These are phyloP conservation scores for Pollicipes pollicipes DNA, from an alignment of 1,140 invertebrate genomes.

Conservation along the genomic window DNA sequence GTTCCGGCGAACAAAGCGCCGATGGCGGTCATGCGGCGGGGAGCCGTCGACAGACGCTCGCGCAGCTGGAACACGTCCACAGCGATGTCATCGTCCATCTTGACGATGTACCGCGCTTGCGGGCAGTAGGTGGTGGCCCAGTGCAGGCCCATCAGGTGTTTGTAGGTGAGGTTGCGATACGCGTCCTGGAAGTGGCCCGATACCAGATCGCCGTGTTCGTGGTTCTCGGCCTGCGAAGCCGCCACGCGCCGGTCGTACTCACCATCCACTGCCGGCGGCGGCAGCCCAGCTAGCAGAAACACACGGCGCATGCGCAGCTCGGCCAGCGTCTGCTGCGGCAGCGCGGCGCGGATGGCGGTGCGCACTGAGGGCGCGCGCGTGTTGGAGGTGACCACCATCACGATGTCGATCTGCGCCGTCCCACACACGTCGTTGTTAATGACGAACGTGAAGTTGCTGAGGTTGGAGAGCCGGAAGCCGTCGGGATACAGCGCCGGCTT, in stretches of 20 bases:
- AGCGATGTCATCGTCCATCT: conserved; percentile 76
- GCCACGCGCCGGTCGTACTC: conserved; percentile 37
- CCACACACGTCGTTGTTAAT: conserved; percentile 20
- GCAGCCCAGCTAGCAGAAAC: conserved; percentile 44
- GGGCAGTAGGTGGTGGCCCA: conserved; percentile 50
- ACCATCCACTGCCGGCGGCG: conserved; percentile 38
- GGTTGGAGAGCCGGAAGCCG: conserved; percentile 5
- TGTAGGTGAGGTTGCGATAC: conserved; percentile 69
- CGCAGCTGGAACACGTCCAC: conserved; percentile 49
- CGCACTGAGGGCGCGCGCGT: conserved; percentile 47
- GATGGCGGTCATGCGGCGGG: too few species aligned
- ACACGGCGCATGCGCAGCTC: conserved; percentile 39
- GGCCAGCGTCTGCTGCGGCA: conserved; percentile 35
- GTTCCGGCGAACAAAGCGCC: not conserved
- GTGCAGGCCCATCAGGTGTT: conserved; percentile 66
- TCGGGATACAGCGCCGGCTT: too few species aligned
- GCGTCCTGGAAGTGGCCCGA: conserved; percentile 62
- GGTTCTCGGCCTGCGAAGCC: conserved; percentile 39
- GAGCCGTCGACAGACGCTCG: conserved; percentile 22
- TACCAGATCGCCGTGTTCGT: conserved; percentile 47
- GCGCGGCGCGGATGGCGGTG: conserved; percentile 45
- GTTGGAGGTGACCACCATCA: conserved; percentile 56
- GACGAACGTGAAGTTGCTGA: conserved; percentile 17
- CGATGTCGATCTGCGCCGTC: conserved; percentile 19
- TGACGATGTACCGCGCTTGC: conserved; percentile 49